Evolutionary conservation across 2,888 invertebrate species (phyloP).

Genomic region (Drosophila melanosoma): DNA sequence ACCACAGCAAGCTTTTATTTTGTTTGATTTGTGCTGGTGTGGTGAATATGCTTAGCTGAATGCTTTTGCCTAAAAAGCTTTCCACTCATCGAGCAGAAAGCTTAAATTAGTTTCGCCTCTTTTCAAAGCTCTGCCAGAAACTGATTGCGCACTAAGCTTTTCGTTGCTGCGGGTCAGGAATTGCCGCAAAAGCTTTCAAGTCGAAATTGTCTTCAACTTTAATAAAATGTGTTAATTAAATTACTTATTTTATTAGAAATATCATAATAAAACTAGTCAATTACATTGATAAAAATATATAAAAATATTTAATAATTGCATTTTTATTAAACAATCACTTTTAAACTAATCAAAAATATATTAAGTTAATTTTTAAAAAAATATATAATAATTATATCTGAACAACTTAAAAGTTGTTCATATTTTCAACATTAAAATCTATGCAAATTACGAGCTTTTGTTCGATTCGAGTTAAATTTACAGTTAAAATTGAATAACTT

Average conservation of each 20-base stretch:
- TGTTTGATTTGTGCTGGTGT: not conserved
- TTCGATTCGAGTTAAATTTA: not conserved
- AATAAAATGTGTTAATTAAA: too few relatives aligned
- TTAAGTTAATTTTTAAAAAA: not conserved
- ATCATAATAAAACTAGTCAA: not conserved
- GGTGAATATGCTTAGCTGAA: not conserved
- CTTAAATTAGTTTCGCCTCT: not conserved
- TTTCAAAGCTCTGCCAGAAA: slow-evolving; percentile 12
- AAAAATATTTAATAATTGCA: not conserved
- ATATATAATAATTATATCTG: not conserved
- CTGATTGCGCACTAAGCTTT: slow-evolving; percentile 5
- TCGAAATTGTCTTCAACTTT: too few relatives aligned
- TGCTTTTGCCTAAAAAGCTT: not conserved
- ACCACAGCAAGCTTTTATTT: slow-evolving; percentile 1
- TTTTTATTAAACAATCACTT: too few relatives aligned
- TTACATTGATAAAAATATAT: not conserved
- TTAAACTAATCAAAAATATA: not conserved
- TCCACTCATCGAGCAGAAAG: not conserved
- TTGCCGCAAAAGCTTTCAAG: slow-evolving; percentile 5
- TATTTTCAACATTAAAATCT: not conserved
- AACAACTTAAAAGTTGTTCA: not conserved
- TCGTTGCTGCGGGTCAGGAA: slow-evolving; percentile 25
- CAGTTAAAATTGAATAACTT: not conserved
- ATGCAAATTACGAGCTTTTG: not conserved
- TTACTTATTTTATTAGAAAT: not conserved